Evolutionary conservation across 2,888 invertebrate genomes (phyloP), one percentile per base, ranked within the genome.

Genomic region (Scrobipalpa atriplicella): DNA sequence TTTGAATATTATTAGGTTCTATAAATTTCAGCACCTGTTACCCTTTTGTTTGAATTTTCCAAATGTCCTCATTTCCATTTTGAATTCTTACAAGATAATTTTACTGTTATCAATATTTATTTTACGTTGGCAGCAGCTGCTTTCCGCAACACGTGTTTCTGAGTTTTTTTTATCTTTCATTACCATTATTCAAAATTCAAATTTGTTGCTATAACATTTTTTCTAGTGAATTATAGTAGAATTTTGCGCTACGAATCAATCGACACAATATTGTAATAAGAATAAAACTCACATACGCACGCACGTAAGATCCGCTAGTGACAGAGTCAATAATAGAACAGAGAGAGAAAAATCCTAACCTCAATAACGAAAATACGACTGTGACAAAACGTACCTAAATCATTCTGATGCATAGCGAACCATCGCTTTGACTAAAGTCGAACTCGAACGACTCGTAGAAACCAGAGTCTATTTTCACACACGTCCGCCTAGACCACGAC

Each of bases 401-500:
- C 79, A 78, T 78, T 76, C 77, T 77, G 77, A 81, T 77, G 78
- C 78, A 78, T 76, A 75, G 74, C 79, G 72, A 78, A 75, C 80
- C 77, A 81, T 81, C 80, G 82, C 74, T 78, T 80, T 79, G 82
- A 78, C 79, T 80, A 71, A 78, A 83, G 81, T 74, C 83, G 85
- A 83, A 84, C 56, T 74, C 83, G 85, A 83, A 84, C 56, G 13
- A 52, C 16, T 51, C 51, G 85, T 80, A 82, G 83, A 82, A 77
- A 83, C 83, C 70, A 75, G n/a, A 61, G 75, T 79, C 87, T 89
- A 89, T 89, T 89, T 89, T 80, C 71, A 81, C 78, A 67, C 79
- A 78, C 79, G 82, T 83, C 82, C 79, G 83, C 81, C 82, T 79
- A 74, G 69, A 73, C 74, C 73, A 74, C 84, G 89, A 89, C 90